Evolutionary conservation across 2,113 vertebrate genomes (phyloP).

Genomic region (Corydoras sp.): DNA sequence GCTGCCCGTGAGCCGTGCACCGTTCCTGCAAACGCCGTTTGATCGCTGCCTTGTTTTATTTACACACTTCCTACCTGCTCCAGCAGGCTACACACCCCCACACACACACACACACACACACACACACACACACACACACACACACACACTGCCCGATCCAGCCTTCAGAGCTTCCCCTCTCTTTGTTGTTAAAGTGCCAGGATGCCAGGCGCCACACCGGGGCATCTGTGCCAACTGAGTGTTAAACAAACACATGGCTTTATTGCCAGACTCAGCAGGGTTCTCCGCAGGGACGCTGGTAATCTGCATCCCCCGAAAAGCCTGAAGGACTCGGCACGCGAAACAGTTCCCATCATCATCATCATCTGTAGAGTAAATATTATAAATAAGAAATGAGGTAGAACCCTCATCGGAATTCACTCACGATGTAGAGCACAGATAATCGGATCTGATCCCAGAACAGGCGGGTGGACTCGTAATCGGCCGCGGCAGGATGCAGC

Average conservation of each 20-base stretch:
- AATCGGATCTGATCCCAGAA: too few relatives aligned
- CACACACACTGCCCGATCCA: slow-evolving; percentile 21
- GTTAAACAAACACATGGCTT: slow-evolving; percentile 42
- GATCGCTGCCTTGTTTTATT: slow-evolving; percentile 55
- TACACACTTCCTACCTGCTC: slow-evolving; percentile 23
- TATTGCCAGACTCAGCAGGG: slow-evolving; percentile 38
- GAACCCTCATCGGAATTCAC: too few relatives aligned
- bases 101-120: slow-evolving; percentile 3
- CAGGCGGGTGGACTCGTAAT: too few relatives aligned
- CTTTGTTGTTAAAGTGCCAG: slow-evolving; percentile 32
- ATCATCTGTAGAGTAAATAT: slow-evolving; percentile 55
- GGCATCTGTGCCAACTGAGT: slow-evolving; percentile 27
- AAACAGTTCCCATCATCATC: slow-evolving; percentile 27
- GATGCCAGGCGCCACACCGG: slow-evolving; percentile 17
- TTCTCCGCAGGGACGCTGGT: slow-evolving; percentile 46
- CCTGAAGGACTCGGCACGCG: slow-evolving; percentile 37
- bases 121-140: slow-evolving; percentile 23
- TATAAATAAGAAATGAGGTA: slow-evolving; percentile 56
- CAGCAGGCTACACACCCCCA: slow-evolving; percentile 25
- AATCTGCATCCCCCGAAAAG: slow-evolving; percentile 48
- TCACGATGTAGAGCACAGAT: too few relatives aligned
- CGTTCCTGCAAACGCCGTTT: slow-evolving; percentile 31
- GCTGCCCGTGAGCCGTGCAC: slow-evolving; percentile 49
- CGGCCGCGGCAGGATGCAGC: too few relatives aligned
- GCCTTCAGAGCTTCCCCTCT: slow-evolving; percentile 40